phyloP scores from a whole-genome alignment of 2,113 vertebrate species.

The Gorsachius goisagi region DNA sequence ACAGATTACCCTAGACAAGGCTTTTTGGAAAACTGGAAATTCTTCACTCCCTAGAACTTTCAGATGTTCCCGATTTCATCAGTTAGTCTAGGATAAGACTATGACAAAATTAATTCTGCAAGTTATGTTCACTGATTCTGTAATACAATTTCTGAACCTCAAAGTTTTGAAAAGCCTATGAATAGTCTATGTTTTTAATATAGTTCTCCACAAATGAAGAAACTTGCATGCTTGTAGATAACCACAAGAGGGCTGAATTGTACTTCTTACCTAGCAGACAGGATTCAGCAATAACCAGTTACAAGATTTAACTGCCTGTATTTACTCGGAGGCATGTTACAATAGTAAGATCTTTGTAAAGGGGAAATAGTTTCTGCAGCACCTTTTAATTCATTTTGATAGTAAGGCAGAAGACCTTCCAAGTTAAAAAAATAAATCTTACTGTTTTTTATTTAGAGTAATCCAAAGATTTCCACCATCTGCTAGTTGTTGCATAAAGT shows the following conservation, averaged over 20 bases:
- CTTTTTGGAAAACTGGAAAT: neutral
- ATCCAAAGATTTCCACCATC: neutral
- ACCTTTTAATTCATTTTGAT: neutral
- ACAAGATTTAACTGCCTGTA: neutral
- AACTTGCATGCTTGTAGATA: neutral
- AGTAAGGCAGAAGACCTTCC: neutral
- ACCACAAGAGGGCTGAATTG: constrained; percentile 41
- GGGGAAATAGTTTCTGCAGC: neutral
- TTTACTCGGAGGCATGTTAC: neutral
- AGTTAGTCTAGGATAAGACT: neutral
- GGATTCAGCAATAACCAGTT: neutral
- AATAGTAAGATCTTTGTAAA: neutral
- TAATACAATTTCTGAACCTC: neutral
- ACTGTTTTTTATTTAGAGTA: neutral
- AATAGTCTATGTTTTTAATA: neutral
- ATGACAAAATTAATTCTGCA: neutral
- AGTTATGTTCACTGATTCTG: neutral
- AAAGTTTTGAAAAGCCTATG: neutral
- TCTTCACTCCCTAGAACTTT: neutral
- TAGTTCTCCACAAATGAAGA: neutral
- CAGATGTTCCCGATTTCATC: neutral
- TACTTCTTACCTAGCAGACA: neutral
- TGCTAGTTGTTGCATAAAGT: neutral
- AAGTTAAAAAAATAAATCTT: neutral
- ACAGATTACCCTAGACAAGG: neutral